Base-by-base conservation (phyloP, 2,888 invertebrate species). In the Mimumesa dahlbomi region DNA sequence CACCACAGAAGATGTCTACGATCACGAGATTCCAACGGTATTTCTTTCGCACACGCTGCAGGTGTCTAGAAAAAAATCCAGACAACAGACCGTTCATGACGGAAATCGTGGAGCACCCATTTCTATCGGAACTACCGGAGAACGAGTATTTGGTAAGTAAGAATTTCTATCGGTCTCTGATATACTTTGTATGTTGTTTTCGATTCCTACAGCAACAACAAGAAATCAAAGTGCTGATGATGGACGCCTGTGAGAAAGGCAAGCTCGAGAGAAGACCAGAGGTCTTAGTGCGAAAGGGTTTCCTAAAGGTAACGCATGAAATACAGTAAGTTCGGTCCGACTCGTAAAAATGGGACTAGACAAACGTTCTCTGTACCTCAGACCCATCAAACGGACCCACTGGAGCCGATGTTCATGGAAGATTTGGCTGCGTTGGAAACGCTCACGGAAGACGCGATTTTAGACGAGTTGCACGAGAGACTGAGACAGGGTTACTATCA, bases 41-140 rank as follows among this genome's bases (percentile, higher is more conserved):
- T 43, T 11, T 13, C n/a, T 45, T n/a, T 22, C n/a, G 2, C 13
- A 16, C 19, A 2, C 18, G 7, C 31, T 49, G 2, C 82, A 95
- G 95, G 86, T 97, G 97, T 84, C 91, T 97, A 53, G 95, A 95
- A 82, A 96, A 96, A 87, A 95, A 95, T 90, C 94, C 94, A 0
- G 97, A 97, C 82, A 94, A 97, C 89, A 92, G 97, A 13, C 96
- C 97, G 0, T 95, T 93, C 89, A 93, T 95, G 90, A 90, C 93
- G 77, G 97, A 97, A 90, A 91, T 97, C 67, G 90, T 94, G 71
- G 95, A 96, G 77, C 97, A 97, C 91, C 96, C 97, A 0, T 97
- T 96, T 83, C 90, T 97, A 68, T 92, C 93, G 43, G 92, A 93
- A 69, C 91, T 96, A 11, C 94, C 96, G 0, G 95, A 95, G 83